These are phyloP conservation scores for Styela clava DNA, from an alignment of 23 tunicate species.

Conservation along the genomic window DNA sequence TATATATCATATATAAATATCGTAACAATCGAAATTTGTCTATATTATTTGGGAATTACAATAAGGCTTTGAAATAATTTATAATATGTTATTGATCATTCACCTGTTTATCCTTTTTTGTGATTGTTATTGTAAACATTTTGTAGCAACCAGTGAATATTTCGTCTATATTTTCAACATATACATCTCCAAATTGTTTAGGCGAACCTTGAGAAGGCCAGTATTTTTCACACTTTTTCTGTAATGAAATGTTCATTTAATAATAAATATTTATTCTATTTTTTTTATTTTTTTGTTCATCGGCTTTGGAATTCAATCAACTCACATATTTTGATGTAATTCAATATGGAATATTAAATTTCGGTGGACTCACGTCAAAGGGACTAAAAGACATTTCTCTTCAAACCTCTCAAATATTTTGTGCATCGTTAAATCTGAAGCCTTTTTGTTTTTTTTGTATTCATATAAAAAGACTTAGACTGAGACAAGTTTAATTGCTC, in stretches of 20 bases:
- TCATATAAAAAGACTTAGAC: too few relatives aligned
- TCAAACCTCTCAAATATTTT: too few relatives aligned
- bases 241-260: too few relatives aligned
- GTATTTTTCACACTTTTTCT: background rate
- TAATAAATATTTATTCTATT: too few relatives aligned
- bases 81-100: background rate
- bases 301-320: background rate
- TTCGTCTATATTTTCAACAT: background rate
- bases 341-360: background rate
- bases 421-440: too few relatives aligned
- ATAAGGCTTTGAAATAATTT: background rate
- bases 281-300: too few relatives aligned
- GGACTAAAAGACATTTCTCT: background rate
- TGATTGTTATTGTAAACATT: background rate
- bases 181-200: background rate
- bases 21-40: too few relatives aligned
- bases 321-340: background rate
- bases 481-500: background rate
- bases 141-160: background rate
- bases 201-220: background rate
- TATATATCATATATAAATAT: too few relatives aligned
- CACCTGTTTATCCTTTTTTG: background rate
- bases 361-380: background rate
- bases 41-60: background rate
- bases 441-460: too few relatives aligned